Percentiles rank a stretch among this genome's conserved stretches.
These are phyloP conservation scores for Atherinosoma microstoma DNA, from an alignment of 2,797 vertebrate genomes.

Conservation along the genomic window DNA sequence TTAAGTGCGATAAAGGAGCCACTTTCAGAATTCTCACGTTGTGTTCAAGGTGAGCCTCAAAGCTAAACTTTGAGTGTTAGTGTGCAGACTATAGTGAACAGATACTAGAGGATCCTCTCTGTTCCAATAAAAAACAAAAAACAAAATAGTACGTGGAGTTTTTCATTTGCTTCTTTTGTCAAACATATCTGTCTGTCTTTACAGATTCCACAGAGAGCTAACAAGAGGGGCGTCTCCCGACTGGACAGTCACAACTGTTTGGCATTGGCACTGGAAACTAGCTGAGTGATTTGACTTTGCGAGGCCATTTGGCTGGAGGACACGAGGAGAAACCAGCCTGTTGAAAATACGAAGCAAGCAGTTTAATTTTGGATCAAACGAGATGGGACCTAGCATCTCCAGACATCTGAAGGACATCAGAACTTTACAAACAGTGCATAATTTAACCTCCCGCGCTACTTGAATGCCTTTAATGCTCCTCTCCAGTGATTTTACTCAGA, in stretches of 20 bases:
- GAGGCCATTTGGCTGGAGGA: not conserved
- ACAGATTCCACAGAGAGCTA: conserved; percentile 67
- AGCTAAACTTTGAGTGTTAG: conserved; percentile 34
- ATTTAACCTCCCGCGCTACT: not conserved
- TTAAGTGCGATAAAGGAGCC: conserved; percentile 37
- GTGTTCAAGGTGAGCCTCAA: conserved; percentile 49
- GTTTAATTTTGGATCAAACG: not conserved
- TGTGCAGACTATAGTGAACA: not conserved
- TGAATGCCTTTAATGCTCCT: conserved; percentile 7
- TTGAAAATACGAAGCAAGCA: conserved; percentile 2
- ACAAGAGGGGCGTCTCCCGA: conserved; percentile 48
- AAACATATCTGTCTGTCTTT: not conserved
- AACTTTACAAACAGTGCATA: not conserved
- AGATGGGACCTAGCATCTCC: not conserved
- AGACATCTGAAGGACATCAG: not conserved
- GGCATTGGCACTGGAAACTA: conserved; percentile 70
- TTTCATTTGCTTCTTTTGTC: not conserved
- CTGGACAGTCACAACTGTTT: conserved; percentile 66
- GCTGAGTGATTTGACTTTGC: conserved; percentile 31
- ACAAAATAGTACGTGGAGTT: not conserved
- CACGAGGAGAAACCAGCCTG: not conserved
- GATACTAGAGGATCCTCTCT: not conserved
- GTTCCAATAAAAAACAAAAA: not conserved
- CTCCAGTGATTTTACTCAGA: not conserved
- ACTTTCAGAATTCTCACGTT: conserved; percentile 30